Conservation (phyloP, 2,113 vertebrate genomes). For the Oncorhynchus clarkii region DNA sequence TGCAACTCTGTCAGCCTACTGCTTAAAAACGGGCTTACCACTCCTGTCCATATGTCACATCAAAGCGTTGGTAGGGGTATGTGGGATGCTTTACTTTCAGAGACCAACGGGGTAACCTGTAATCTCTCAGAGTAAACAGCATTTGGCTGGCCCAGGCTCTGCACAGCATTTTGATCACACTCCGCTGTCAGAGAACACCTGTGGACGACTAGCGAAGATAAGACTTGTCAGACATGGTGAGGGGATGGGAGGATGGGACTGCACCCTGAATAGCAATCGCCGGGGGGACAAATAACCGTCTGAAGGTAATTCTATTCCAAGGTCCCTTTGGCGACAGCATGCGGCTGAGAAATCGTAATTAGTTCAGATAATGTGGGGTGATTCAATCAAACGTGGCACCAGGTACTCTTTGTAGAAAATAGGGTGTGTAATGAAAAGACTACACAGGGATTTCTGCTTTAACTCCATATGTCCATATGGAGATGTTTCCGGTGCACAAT, state of each 20-base stretch:
- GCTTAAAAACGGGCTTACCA: background rate
- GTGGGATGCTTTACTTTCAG: conserved; percentile 31
- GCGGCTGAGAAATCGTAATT: conserved; percentile 49
- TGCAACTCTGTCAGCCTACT: background rate
- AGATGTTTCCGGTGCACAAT: too few species aligned
- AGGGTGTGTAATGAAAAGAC: background rate
- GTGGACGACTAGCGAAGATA: conserved; percentile 64
- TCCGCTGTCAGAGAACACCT: conserved; percentile 63
- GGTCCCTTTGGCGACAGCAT: conserved; percentile 31
- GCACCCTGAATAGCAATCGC: conserved; percentile 53
- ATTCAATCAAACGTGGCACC: conserved; percentile 48
- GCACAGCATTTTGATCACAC: conserved; percentile 57
- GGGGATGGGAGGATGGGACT: conserved; percentile 13
- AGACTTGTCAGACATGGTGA: conserved; percentile 57
- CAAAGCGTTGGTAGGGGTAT: background rate
- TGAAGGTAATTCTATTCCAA: conserved; percentile 50
- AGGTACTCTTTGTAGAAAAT: conserved; percentile 41
- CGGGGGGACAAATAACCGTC: conserved; percentile 40
- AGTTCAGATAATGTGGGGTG: conserved; percentile 45
- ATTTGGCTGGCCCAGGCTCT: conserved; percentile 38
- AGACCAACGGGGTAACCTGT: conserved; percentile 31
- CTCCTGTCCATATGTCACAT: background rate
- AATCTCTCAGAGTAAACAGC: conserved; percentile 57
- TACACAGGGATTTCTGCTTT: background rate
- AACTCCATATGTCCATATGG: too few species aligned